Percentiles rank a stretch among this genome's conserved stretches.
phyloP scores from a whole-genome alignment of 1,140 invertebrate genomes.

The Mya arenaria region DNA sequence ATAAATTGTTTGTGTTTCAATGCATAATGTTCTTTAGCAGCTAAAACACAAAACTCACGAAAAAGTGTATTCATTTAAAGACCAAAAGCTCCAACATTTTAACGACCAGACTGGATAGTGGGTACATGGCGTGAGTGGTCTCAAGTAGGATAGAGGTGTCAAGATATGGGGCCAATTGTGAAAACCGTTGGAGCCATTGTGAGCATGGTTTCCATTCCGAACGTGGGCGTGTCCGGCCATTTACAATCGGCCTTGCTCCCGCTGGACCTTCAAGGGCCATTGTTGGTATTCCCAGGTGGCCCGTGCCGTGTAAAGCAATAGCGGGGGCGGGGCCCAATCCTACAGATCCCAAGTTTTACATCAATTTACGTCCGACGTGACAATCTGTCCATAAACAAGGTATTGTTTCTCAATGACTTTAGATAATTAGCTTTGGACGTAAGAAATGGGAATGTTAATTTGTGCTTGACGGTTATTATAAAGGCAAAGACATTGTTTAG shows the following conservation, averaged over 20 bases:
- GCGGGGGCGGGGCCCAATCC: constrained; percentile 18
- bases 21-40: too few species aligned
- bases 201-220: neutral
- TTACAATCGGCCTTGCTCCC: constrained; percentile 2
- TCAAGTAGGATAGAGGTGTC: too few species aligned
- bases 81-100: too few species aligned
- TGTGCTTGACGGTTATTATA: neutral
- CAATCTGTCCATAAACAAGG: constrained; percentile 27
- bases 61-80: too few species aligned
- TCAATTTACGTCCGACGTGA: constrained; percentile 42
- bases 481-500: too few species aligned
- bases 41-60: too few species aligned
- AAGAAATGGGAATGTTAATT: constrained; percentile 47
- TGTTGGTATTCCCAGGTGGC: constrained; percentile 42
- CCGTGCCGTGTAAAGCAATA: constrained; percentile 28
- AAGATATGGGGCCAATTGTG: too few species aligned
- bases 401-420: constrained; percentile 7
- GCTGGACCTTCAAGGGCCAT: constrained; percentile 24
- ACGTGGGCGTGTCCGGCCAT: constrained; percentile 18
- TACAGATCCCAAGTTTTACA: constrained; percentile 44
- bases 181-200: neutral
- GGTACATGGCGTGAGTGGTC: too few species aligned
- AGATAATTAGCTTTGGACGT: constrained; percentile 1
- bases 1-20: too few species aligned
- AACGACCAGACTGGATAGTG: too few species aligned